A percentile compares a stretch with the other conserved stretches of the same genome.
Evolutionary conservation across 1,140 invertebrate genomes (phyloP).

Genomic region (Bombus pascuorum): DNA sequence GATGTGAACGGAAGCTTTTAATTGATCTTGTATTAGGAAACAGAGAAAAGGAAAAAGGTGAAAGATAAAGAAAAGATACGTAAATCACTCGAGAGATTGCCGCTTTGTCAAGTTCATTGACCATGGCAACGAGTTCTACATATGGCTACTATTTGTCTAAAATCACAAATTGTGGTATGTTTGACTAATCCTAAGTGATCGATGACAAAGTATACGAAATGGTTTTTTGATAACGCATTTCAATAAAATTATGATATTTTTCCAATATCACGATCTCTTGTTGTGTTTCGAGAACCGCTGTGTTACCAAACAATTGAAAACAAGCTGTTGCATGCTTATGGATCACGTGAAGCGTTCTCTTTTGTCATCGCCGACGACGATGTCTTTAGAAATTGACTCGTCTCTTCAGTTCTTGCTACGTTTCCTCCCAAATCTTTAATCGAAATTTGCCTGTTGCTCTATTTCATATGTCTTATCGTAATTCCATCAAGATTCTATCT

Average conservation of each 20-base stretch:
- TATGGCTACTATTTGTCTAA: neutral
- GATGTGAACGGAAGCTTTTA: neutral
- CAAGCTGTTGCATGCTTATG: conserved; percentile 49
- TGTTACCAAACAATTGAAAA: conserved; percentile 15
- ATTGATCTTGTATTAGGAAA: neutral
- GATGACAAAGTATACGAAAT: neutral
- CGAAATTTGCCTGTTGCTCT: neutral
- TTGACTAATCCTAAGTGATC: neutral
- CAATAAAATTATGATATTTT: conserved; percentile 61
- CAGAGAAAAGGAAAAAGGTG: conserved; percentile 22
- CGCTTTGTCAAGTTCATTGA: conserved; percentile 37
- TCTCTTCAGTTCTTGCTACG: neutral
- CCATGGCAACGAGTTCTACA: conserved; percentile 19
- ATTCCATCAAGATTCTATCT: too few relatives aligned
- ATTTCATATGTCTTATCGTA: neutral
- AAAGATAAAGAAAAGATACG: conserved; percentile 58
- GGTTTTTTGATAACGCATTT: conserved; percentile 52
- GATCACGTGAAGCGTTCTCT: conserved; percentile 15
- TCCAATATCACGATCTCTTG: conserved; percentile 58
- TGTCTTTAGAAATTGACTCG: neutral
- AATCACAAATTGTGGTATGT: conserved; percentile 41
- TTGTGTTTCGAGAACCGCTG: conserved; percentile 13
- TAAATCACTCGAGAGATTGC: conserved; percentile 37
- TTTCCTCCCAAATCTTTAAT: neutral
- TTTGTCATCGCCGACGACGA: neutral